A percentile compares a stretch with the other conserved stretches of the same genome.
Conservation (phyloP, 2,888 invertebrate genomes). For the Mythimna loreyi region DNA sequence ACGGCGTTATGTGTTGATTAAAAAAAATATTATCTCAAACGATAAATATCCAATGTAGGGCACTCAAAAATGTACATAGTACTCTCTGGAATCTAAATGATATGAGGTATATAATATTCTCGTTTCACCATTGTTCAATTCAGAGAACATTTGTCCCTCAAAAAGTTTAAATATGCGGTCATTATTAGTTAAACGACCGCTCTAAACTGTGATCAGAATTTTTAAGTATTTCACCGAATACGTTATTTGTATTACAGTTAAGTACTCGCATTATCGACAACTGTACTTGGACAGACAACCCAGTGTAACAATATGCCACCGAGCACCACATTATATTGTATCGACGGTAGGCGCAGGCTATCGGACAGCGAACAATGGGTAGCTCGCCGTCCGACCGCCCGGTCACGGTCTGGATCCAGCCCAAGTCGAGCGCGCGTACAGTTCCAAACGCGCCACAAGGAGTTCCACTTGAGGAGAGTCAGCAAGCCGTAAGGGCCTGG, state of each 20-base stretch:
- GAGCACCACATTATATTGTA: no score
- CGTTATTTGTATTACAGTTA: slow-evolving; percentile 10
- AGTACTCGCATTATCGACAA: background rate
- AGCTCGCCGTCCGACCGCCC: no score
- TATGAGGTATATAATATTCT: background rate
- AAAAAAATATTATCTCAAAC: no score
- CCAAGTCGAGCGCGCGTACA: no score
- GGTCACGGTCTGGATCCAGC: no score
- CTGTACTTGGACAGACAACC: background rate
- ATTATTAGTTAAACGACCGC: slow-evolving; percentile 14
- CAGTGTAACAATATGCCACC: background rate
- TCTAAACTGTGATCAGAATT: slow-evolving; percentile 33
- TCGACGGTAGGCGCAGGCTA: no score
- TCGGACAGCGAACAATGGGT: no score
- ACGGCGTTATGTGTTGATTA: no score
- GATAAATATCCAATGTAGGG: background rate
- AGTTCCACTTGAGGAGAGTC: no score
- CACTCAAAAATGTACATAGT: background rate
- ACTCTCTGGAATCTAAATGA: no score
- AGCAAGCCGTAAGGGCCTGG: no score
- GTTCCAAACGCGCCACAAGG: no score
- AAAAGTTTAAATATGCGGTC: slow-evolving; percentile 10
- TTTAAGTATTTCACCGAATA: slow-evolving; percentile 3
- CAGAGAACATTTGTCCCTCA: slow-evolving; percentile 1
- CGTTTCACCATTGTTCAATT: slow-evolving; percentile 24